Base-by-base conservation (phyloP, 23 tunicate species). In the Halocynthia roretzi region DNA sequence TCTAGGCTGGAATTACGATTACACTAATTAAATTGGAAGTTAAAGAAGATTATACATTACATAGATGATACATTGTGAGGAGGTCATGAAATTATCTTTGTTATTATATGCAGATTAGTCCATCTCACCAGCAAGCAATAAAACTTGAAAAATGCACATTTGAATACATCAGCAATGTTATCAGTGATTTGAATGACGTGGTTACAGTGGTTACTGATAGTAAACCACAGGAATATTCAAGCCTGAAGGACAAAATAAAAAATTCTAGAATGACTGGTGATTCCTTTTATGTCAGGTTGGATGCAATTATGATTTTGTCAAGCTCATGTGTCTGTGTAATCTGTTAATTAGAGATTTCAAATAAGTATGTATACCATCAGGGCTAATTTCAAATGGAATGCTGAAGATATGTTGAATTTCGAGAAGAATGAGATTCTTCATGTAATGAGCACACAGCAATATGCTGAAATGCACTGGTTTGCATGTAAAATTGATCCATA, bases 401-500 rank as follows among this genome's bases (percentile, higher is more conserved):
- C n/a, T 8, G 78, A 53, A 8, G 78, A 54, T 44, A 74, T 74
- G 78, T 54, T 74, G 63, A 74, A 18, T 52, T 74, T 74, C 56
- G 56, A 74, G 10, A 53, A 54, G 22, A 19, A 54, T 54, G 78
- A 74, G 21, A 54, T 74, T 5, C 50, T 74, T 74, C 78, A 74
- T 64, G 18, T 74, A 9, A 54, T 74, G 60, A 74, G 56, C 62
- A 74, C 78, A 8, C 49, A 54, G 20, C 78, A 62, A 18, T 50
- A 15, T 10, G 10, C 62, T 53, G 64, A 54, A 11, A 50, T 74
- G 63, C 63, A 54, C 14, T 74, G 78, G 78, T 6, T 50, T 23
- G 78, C 62, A 8, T 74, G 78, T 50, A 74, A 74, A 50, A 56
- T 74, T 54, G 78, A 74, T 74, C 78, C 78, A 7, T 74, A 74